Conservation (phyloP, 2,797 vertebrate genomes). For the Artibeus lituratus region DNA sequence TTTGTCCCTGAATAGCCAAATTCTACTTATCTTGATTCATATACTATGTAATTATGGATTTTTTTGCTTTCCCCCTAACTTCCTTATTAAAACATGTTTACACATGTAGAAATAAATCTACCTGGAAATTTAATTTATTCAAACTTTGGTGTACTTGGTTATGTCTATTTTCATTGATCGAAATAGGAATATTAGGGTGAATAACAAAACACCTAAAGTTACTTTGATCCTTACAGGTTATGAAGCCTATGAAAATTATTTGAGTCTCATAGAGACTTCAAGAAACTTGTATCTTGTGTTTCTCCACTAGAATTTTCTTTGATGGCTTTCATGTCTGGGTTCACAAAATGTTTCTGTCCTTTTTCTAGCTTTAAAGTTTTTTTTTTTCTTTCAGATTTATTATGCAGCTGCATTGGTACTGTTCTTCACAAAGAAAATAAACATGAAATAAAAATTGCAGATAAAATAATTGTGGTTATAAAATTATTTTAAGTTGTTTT, state of each 20-base stretch:
- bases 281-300: not conserved
- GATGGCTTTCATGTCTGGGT: constrained; percentile 5
- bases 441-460: not conserved
- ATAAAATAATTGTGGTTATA: not conserved
- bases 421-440: not conserved
- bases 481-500: not conserved
- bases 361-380: constrained; percentile 18
- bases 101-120: not conserved
- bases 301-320: constrained; percentile 17
- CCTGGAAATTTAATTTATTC: not conserved
- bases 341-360: constrained; percentile 15
- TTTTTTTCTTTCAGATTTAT: not conserved
- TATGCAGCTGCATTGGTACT: not conserved
- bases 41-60: not conserved
- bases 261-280: not conserved
- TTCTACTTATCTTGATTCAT: not conserved
- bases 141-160: not conserved
- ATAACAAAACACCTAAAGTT: not conserved
- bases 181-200: not conserved
- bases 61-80: not conserved
- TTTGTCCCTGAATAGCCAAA: not conserved
- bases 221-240: not conserved
- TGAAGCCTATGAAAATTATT: not conserved
- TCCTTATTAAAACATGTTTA: not conserved
- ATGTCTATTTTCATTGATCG: not conserved